These are phyloP conservation scores for Temnopleurus reevesii DNA, from an alignment of 53 echinoderm and acorn worm genomes.

Conservation along the genomic window DNA sequence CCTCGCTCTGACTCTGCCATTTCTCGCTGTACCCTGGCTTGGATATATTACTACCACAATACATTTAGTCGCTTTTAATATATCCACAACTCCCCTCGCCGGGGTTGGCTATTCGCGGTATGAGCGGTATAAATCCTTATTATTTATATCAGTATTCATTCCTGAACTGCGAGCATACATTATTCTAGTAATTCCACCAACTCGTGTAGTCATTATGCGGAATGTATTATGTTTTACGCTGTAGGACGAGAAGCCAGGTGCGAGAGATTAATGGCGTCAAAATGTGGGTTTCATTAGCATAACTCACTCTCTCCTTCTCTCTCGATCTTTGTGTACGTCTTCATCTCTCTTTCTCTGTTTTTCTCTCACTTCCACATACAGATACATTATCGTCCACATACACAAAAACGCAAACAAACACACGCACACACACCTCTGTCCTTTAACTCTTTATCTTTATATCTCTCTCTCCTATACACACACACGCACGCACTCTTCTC, in stretches of 20 bases:
- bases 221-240: background rate
- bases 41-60: background rate
- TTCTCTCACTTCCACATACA: too few relatives aligned
- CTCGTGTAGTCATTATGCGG: background rate
- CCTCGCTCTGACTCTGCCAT: background rate
- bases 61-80: conserved; percentile 5
- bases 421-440: too few relatives aligned
- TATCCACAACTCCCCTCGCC: background rate
- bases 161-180: background rate
- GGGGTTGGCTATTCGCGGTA: background rate
- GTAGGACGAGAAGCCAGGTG: conserved; percentile 17
- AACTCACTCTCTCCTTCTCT: too few relatives aligned
- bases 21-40: background rate
- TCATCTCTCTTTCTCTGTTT: too few relatives aligned
- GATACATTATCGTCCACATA: too few relatives aligned
- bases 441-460: too few relatives aligned
- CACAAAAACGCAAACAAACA: too few relatives aligned
- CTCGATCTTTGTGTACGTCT: too few relatives aligned
- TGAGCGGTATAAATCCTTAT: background rate
- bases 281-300: conserved; percentile 1
- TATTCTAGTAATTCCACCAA: background rate
- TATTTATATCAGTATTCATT: background rate
- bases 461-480: too few relatives aligned
- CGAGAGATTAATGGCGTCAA: conserved; percentile 6
- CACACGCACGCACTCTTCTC: too few relatives aligned